Evolutionary conservation across 2,113 vertebrate genomes (phyloP).

Genomic region (Lathamus discolor): DNA sequence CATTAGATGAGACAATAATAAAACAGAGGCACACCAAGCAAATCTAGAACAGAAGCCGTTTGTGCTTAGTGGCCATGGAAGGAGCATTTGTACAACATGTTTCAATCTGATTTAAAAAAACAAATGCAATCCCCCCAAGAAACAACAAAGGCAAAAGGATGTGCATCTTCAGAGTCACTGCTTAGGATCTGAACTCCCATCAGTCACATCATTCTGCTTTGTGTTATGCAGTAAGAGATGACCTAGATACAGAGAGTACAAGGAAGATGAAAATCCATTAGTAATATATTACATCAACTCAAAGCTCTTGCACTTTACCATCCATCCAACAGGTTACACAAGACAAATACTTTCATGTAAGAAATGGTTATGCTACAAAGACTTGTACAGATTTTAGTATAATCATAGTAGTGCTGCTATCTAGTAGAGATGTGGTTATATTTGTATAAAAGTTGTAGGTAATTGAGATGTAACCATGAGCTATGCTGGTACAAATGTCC

Average conservation of each 20-base stretch:
- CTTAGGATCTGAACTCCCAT: not conserved
- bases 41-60: not conserved
- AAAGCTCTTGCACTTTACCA: not conserved
- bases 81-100: not conserved
- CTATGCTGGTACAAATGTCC: not conserved
- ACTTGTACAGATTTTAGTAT: not conserved
- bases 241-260: not conserved
- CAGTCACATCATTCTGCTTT: not conserved
- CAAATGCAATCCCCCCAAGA: not conserved
- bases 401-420: not conserved
- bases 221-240: not conserved
- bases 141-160: fast-evolving
- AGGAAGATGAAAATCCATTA: not conserved
- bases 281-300: not conserved
- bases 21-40: not conserved
- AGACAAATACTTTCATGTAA: not conserved
- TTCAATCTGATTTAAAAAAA: not conserved
- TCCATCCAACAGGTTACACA: not conserved
- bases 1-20: not conserved
- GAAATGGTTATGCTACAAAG: not conserved
- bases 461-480: not conserved
- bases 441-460: not conserved
- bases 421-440: not conserved
- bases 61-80: not conserved
- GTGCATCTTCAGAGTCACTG: not conserved